A percentile compares a stretch with the other conserved stretches of the same genome.
Conservation (phyloP, 1,140 invertebrate genomes). For the Physella acuta region DNA sequence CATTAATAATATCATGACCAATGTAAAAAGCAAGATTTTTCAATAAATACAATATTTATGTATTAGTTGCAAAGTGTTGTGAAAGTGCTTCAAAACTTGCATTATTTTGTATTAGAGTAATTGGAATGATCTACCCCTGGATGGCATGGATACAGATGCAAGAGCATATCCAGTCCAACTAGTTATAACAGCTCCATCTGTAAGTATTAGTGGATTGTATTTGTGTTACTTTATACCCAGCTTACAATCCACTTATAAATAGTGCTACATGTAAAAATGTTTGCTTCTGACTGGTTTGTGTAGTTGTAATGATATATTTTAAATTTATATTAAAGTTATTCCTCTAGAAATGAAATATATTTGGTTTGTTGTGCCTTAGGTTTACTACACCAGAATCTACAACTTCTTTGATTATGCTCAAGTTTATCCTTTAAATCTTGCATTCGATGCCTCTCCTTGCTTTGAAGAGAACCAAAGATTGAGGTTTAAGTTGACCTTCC, state of each 20-base stretch:
- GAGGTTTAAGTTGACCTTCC: constrained; percentile 3
- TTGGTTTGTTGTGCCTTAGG: too few relatives aligned
- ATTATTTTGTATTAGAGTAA: neutral
- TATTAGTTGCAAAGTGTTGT: neutral
- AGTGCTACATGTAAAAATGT: too few relatives aligned
- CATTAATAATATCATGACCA: neutral
- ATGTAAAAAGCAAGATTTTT: neutral
- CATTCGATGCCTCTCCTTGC: neutral
- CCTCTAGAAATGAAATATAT: too few relatives aligned
- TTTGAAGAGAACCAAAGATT: constrained; percentile 8
- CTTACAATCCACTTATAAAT: too few relatives aligned
- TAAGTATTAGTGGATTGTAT: neutral
- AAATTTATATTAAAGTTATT: too few relatives aligned
- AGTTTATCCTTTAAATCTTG: neutral
- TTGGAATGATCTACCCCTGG: constrained; percentile 8
- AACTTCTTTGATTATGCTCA: constrained; percentile 13
- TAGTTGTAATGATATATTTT: too few relatives aligned
- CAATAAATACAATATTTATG: neutral
- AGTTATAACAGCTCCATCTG: constrained; percentile 2
- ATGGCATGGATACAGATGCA: constrained; percentile 2
- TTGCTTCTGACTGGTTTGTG: too few relatives aligned
- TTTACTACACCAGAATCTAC: neutral
- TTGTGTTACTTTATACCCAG: too few relatives aligned
- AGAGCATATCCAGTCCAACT: constrained; percentile 7
- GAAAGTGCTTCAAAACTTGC: neutral